A percentile compares a stretch with the other conserved stretches of the same genome.
Conservation (phyloP, 2,113 vertebrate genomes). For the Podilymbus podiceps region DNA sequence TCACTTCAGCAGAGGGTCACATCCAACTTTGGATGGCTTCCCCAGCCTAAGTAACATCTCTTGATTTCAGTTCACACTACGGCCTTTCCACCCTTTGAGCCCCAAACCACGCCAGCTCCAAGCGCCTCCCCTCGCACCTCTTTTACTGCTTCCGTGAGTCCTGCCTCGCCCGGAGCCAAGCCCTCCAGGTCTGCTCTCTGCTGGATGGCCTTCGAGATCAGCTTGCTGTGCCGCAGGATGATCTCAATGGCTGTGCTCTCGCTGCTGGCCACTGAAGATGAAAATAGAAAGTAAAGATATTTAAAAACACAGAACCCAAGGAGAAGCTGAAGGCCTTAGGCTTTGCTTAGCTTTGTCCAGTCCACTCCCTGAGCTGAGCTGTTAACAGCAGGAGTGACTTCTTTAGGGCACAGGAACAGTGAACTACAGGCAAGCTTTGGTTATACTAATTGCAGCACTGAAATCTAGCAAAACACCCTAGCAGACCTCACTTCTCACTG, state of each 20-base stretch:
- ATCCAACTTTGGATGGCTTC: neutral
- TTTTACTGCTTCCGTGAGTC: conserved; percentile 43
- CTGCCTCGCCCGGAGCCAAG: neutral
- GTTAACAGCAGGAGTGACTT: neutral
- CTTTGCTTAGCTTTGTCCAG: neutral
- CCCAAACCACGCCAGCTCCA: fast-evolving
- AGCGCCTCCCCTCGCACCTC: conserved; percentile 48
- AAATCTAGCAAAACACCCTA: neutral
- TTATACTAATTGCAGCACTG: neutral
- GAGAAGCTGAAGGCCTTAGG: neutral
- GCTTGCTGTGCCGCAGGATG: conserved; percentile 55
- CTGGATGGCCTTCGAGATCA: conserved; percentile 63
- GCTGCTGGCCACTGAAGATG: conserved; percentile 56
- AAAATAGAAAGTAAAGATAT: neutral
- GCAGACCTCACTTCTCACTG: neutral
- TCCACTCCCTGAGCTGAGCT: neutral
- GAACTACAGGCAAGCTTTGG: neutral
- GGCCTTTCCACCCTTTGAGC: neutral
- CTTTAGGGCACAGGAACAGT: neutral
- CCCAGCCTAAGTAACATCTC: neutral
- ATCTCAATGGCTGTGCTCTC: conserved; percentile 64
- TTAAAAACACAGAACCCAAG: neutral
- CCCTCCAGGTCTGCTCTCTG: neutral
- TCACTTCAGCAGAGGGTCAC: neutral
- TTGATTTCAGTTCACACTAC: neutral